phyloP scores from a whole-genome alignment of 2,113 vertebrate species.

The Phoenicopterus ruber region DNA sequence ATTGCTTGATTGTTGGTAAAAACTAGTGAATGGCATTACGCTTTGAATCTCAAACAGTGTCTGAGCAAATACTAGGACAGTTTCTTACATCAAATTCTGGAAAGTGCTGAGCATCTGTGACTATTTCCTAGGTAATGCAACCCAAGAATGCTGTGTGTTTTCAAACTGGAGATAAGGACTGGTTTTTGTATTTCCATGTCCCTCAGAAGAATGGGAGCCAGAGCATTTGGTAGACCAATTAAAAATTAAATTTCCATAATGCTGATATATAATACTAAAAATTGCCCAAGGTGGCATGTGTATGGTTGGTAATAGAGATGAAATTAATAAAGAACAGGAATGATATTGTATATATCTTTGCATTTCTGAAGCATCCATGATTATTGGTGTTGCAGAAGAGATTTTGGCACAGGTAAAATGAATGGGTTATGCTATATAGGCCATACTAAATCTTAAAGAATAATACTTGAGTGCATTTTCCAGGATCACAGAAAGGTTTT shows the following conservation, averaged over 20 bases:
- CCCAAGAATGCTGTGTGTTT: not conserved
- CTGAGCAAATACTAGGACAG: not conserved
- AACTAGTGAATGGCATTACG: not conserved
- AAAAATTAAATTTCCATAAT: constrained; percentile 13
- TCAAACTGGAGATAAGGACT: not conserved
- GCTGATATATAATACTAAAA: not conserved
- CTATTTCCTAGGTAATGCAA: not conserved
- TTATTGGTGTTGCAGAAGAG: not conserved
- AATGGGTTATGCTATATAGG: not conserved
- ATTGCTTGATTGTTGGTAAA: not conserved
- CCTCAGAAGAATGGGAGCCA: not conserved
- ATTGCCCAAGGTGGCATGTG: not conserved
- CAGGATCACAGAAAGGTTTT: not conserved
- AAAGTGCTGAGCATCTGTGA: not conserved
- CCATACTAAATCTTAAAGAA: not conserved
- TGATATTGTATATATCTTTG: not conserved
- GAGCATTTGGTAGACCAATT: not conserved
- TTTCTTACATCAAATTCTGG: not conserved
- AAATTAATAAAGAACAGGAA: not conserved
- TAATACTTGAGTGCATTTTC: not conserved
- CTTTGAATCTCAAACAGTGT: not conserved
- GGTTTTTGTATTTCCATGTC: not conserved
- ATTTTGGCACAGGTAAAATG: not conserved
- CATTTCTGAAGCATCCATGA: not conserved
- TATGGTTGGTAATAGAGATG: constrained; percentile 1